A percentile compares a stretch with the other conserved stretches of the same genome.
Evolutionary conservation across 1,140 invertebrate genomes (phyloP).

Genomic region (Hormaphis cornu): DNA sequence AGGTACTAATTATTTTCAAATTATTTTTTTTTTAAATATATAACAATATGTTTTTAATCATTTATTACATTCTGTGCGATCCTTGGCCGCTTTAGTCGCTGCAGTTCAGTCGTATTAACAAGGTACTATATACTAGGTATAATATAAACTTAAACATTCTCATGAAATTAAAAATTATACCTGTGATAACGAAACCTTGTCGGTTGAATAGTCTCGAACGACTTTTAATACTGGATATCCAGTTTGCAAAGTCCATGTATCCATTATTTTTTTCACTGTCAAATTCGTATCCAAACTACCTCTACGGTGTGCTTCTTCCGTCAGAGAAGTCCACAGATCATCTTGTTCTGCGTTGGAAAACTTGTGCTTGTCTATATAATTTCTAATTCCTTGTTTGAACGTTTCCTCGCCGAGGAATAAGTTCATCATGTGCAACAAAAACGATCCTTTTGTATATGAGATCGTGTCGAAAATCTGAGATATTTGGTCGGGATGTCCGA

Average conservation of each 20-base stretch:
- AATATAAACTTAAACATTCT: too few species aligned
- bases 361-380: constrained; percentile 54
- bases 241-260: constrained; percentile 59
- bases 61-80: too few species aligned
- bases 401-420: constrained; percentile 68
- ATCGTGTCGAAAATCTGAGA: constrained; percentile 81
- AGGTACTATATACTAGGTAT: too few species aligned
- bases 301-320: constrained; percentile 47
- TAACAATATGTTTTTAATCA: too few species aligned
- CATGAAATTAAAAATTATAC: too few species aligned
- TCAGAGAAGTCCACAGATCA: constrained; percentile 69
- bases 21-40: too few species aligned
- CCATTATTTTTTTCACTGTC: constrained; percentile 47
- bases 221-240: constrained; percentile 58
- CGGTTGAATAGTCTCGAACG: constrained; percentile 40
- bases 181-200: constrained; percentile 48
- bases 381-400: constrained; percentile 57
- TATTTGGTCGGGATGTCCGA: constrained; percentile 64
- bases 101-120: too few species aligned
- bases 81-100: too few species aligned
- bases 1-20: too few species aligned
- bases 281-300: constrained; percentile 36
- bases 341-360: constrained; percentile 68
- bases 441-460: constrained; percentile 75
- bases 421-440: constrained; percentile 79